Percentiles rank a stretch among this genome's conserved stretches.
phyloP scores from a whole-genome alignment of 2,888 invertebrate species.

The Hirtodrosophila histrioides region DNA sequence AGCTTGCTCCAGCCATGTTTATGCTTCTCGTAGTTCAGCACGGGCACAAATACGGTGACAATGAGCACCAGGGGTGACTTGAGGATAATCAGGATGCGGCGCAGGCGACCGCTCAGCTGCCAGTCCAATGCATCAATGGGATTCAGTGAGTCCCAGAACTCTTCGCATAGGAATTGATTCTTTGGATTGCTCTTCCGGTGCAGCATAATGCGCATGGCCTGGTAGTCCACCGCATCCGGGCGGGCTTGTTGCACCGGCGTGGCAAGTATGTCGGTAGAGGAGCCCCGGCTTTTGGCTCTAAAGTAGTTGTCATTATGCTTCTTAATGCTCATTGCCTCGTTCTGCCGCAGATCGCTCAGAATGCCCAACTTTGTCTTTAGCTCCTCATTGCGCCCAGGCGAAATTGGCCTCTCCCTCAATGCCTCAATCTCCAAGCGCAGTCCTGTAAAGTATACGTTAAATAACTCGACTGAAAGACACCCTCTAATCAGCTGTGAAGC shows the following conservation, averaged over 20 bases:
- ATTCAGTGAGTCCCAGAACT: conserved; percentile 55
- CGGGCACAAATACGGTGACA: conserved; percentile 57
- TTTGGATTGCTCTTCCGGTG: conserved; percentile 18
- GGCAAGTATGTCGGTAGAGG: neutral
- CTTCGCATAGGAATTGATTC: conserved; percentile 45
- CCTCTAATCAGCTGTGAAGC: too few relatives aligned
- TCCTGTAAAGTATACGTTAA: neutral
- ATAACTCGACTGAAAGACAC: too few relatives aligned
- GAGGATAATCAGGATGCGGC: conserved; percentile 22
- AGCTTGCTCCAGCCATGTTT: conserved; percentile 81
- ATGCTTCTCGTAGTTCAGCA: conserved; percentile 63
- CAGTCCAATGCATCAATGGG: conserved; percentile 62
- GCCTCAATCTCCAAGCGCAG: conserved; percentile 8
- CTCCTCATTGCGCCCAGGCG: neutral
- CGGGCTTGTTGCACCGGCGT: neutral
- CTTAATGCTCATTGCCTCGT: conserved; percentile 31
- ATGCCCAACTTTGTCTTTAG: neutral
- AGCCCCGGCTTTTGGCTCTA: too few relatives aligned
- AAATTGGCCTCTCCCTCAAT: neutral
- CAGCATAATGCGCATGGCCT: conserved; percentile 11
- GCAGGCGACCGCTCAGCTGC: conserved; percentile 22
- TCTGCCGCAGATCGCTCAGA: conserved; percentile 13
- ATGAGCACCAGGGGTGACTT: conserved; percentile 53
- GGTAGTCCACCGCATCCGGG: conserved; percentile 8
- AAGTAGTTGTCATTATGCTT: neutral